phyloP scores from a whole-genome alignment of 2,113 vertebrate genomes.

The Phoxinus phoxinus region DNA sequence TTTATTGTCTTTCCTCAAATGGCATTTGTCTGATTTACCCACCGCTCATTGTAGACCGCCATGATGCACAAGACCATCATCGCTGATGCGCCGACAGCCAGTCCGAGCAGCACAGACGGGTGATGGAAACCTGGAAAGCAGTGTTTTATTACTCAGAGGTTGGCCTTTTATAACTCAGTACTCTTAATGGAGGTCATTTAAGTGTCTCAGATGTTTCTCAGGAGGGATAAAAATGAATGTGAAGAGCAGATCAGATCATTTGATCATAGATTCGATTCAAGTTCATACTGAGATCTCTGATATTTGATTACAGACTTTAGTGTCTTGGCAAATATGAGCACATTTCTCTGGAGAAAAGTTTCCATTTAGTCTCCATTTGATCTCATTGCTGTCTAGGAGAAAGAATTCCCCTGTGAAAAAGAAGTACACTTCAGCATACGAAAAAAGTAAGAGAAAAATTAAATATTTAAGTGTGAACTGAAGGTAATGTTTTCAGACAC shows the following conservation, averaged over 20 bases:
- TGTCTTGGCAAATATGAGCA: neutral
- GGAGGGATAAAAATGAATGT: too few species aligned
- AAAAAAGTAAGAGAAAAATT: neutral
- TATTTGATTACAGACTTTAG: neutral
- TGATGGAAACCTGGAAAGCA: slow-evolving; percentile 19
- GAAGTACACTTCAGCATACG: neutral
- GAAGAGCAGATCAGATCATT: too few species aligned
- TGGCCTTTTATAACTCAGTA: neutral
- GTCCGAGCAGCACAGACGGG: slow-evolving; percentile 10
- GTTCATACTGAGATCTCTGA: neutral
- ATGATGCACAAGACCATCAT: neutral
- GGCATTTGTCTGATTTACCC: neutral
- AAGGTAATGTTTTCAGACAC: too few species aligned
- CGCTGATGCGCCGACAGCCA: neutral
- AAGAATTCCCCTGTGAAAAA: neutral
- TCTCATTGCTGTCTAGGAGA: neutral
- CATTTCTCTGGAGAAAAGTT: neutral
- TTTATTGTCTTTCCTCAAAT: neutral
- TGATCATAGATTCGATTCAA: neutral
- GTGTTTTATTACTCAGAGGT: neutral
- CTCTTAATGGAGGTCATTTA: too few species aligned
- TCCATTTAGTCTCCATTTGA: neutral
- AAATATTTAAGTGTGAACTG: neutral
- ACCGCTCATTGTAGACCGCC: neutral
- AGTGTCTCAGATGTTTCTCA: too few species aligned